Evolutionary conservation across 2,113 vertebrate genomes (phyloP).

Genomic region (Bolborhynchus lineola): DNA sequence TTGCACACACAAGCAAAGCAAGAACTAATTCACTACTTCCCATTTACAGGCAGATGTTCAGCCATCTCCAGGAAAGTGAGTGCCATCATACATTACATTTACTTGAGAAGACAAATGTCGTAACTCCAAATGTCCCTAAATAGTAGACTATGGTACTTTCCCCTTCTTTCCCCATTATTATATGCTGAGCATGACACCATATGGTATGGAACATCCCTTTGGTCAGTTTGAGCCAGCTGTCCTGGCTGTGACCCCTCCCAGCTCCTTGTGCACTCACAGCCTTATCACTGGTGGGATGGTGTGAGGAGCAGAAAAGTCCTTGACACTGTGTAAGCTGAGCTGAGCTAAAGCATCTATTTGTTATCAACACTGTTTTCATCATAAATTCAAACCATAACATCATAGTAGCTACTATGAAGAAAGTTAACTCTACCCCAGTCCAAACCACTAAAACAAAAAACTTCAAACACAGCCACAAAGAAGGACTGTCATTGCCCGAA

Average conservation of each 20-base stretch:
- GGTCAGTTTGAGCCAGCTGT: background rate
- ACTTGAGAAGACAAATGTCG: background rate
- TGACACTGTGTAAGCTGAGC: background rate
- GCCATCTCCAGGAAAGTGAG: background rate
- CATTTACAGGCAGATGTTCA: background rate
- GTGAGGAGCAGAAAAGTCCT: background rate
- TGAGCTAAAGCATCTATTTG: background rate
- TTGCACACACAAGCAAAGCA: background rate
- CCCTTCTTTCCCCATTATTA: background rate
- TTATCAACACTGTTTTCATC: background rate
- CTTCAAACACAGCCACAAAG: background rate
- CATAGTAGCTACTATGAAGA: background rate
- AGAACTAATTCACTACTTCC: background rate
- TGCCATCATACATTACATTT: background rate
- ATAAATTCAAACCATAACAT: background rate
- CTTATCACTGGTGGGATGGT: rapidly evolving
- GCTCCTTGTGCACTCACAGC: background rate
- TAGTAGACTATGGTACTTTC: background rate
- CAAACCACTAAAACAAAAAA: background rate
- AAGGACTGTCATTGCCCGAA: background rate
- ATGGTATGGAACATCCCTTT: background rate
- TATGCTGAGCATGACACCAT: background rate
- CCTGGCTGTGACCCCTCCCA: background rate
- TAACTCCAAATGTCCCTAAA: background rate
- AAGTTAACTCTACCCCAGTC: background rate